phyloP scores from a whole-genome alignment of 2,113 vertebrate species.

The Vidua macroura region DNA sequence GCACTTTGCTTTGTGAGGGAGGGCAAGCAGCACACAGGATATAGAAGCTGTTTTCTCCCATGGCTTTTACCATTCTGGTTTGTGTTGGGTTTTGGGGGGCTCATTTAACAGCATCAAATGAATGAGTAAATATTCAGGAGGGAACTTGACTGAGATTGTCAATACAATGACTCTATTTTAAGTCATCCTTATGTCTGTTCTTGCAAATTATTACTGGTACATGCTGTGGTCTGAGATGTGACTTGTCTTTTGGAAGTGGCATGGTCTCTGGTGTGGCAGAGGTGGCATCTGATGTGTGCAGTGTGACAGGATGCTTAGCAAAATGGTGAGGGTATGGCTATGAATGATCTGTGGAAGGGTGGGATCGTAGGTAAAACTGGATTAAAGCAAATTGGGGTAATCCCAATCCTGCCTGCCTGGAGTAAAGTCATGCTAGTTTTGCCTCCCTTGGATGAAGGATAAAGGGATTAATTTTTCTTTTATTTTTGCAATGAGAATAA shows the following conservation, averaged over 20 bases:
- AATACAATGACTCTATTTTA: neutral
- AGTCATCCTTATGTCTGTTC: neutral
- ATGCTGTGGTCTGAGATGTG: neutral
- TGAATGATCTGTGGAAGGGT: neutral
- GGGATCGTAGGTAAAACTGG: neutral
- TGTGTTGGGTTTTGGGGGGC: neutral
- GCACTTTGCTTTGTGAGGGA: neutral
- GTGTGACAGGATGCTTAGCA: neutral
- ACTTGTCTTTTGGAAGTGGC: neutral
- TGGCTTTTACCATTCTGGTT: neutral
- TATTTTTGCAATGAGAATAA: neutral
- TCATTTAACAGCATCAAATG: neutral
- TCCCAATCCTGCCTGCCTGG: neutral
- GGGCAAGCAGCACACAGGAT: neutral
- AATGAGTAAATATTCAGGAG: neutral
- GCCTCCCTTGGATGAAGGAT: neutral
- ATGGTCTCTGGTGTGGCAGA: neutral
- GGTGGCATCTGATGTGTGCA: accelerated
- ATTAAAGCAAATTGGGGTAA: neutral
- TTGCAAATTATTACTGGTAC: neutral
- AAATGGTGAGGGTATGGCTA: accelerated
- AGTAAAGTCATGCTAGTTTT: neutral
- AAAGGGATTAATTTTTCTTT: neutral
- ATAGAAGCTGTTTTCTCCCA: neutral
- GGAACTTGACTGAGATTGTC: neutral